A percentile compares a stretch with the other conserved stretches of the same genome.
phyloP scores from a whole-genome alignment of 1,140 invertebrate species.

The Antheraea mylitta region DNA sequence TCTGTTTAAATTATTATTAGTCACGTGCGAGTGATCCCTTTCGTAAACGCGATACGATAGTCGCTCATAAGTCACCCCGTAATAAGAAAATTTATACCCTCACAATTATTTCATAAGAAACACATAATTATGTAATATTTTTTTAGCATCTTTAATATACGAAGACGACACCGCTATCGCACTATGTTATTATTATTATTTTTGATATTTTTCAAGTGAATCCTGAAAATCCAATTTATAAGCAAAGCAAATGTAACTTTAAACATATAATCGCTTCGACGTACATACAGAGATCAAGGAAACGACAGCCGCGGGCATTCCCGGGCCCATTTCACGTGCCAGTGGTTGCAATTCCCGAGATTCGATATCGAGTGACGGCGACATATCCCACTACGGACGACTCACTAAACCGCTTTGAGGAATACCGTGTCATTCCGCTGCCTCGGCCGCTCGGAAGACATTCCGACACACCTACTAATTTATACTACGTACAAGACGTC shows the following conservation, averaged over 20 bases:
- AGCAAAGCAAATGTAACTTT: neutral
- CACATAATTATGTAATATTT: too few relatives aligned
- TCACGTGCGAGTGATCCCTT: too few relatives aligned
- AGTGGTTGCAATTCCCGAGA: conserved; percentile 25
- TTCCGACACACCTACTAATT: neutral
- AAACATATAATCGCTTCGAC: neutral
- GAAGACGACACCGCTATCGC: too few relatives aligned
- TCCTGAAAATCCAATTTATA: neutral
- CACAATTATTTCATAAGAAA: too few relatives aligned
- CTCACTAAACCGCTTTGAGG: conserved; percentile 16
- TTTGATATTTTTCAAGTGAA: too few relatives aligned
- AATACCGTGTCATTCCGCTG: conserved; percentile 7
- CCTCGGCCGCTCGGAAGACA: neutral
- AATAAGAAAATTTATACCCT: too few relatives aligned
- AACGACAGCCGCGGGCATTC: conserved; percentile 3
- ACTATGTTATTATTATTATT: too few relatives aligned
- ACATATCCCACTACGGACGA: conserved; percentile 14
- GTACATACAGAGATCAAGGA: conserved; percentile 4
- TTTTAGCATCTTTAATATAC: too few relatives aligned
- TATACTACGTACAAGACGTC: neutral
- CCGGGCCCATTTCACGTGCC: conserved; percentile 25
- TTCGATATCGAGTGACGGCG: conserved; percentile 16
- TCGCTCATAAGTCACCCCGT: too few relatives aligned
- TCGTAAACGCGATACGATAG: too few relatives aligned
- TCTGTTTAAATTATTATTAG: too few relatives aligned